Evolutionary conservation across 1,140 invertebrate species (phyloP).

Genomic region (Sarcophaga peregrina): DNA sequence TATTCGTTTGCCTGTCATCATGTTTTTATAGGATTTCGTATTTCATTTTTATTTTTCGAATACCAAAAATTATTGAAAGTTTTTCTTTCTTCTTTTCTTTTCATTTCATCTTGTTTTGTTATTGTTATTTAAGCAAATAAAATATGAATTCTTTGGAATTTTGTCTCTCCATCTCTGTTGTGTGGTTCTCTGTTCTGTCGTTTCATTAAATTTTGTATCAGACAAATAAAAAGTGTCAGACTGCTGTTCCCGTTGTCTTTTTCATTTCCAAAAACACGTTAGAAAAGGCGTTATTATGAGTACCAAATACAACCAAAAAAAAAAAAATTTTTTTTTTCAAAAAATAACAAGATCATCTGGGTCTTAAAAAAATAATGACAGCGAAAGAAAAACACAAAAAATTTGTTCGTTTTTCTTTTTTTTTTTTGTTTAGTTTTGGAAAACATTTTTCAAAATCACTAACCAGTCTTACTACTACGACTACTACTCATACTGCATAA

Average conservation of each 20-base stretch:
- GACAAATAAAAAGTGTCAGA: neutral
- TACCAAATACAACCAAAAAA: constrained; percentile 9
- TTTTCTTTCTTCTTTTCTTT: constrained; percentile 1
- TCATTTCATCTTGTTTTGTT: neutral
- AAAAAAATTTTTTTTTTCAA: no score
- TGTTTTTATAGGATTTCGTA: constrained; percentile 39
- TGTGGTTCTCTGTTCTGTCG: neutral
- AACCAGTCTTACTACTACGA: neutral
- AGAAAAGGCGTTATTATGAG: constrained; percentile 41
- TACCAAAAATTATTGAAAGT: constrained; percentile 24
- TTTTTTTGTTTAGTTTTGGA: no score
- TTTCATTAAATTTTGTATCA: no score
- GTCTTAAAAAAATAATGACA: neutral
- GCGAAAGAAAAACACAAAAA: neutral
- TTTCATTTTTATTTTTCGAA: constrained; percentile 21
- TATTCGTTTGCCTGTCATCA: constrained; percentile 36
- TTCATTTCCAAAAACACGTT: constrained; percentile 15
- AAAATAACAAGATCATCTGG: constrained; percentile 40
- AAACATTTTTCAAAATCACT: neutral
- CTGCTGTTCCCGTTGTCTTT: constrained; percentile 15
- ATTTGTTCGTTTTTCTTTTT: neutral
- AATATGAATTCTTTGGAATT: constrained; percentile 29
- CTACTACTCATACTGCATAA: constrained; percentile 14
- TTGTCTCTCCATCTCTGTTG: neutral
- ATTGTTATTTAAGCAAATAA: constrained; percentile 26